Evolutionary conservation across 1,140 invertebrate genomes (phyloP), one percentile per base, ranked within the genome.

Genomic region (Drosophila jambulina): DNA sequence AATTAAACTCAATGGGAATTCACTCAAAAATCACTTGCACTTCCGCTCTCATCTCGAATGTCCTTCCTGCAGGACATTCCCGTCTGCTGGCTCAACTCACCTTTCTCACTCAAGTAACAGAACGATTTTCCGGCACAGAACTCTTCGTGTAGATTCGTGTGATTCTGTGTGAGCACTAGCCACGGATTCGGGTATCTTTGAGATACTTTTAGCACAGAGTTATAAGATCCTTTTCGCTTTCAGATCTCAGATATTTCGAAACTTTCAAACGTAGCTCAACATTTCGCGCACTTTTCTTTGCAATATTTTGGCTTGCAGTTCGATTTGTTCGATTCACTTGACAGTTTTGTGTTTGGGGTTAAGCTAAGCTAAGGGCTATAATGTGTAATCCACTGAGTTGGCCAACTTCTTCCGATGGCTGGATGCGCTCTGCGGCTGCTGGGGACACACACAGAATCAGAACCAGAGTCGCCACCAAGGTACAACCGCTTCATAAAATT

Each of bases 401-500:
- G 62, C 62, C 62, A 64, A 64, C 54, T 64, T 53, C 51, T 23
- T 21, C 29, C 51, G 51, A 34, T 53, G 51, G 51, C 51, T 54
- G 51, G 51, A 54, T 54, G 51, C 27, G 51, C 51, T 54, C 51
- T 34, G 51, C 51, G 48, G 25, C 48, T 54, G 51, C 32, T 54
- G 51, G 51, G 51, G 51, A 54, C 51, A 54, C 51, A 54, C 51
- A 54, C 48, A 51, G 51, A 54, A 54, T 54, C 51, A 54, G 51
- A 54, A 54, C 51, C 51, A 54, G 51, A 54, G 51, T 54, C 51
- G 32, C 84, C 82, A 88, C 90, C 90, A 90, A 92, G 91, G 90
- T 91, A 92, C 91, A 91, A 92, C 91, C 91, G 91, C 91, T 92
- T 92, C 91, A 92, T 92, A 91, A 85, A 92, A 91, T 92, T 92